A percentile compares a stretch with the other conserved stretches of the same genome.
Evolutionary conservation across 2,888 invertebrate genomes (phyloP).

Genomic region (Mystacides longicornis): DNA sequence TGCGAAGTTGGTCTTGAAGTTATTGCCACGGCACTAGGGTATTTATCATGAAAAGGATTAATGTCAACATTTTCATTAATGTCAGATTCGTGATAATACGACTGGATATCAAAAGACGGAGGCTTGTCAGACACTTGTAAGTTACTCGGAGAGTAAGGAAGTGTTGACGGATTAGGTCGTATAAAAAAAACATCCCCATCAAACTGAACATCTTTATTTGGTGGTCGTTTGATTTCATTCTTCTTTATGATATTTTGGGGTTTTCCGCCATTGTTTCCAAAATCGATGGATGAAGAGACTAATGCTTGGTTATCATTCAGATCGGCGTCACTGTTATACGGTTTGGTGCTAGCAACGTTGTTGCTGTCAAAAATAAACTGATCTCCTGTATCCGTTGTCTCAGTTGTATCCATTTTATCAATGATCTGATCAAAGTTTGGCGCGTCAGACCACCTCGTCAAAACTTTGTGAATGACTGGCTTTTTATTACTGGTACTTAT

Average conservation of each 20-base stretch:
- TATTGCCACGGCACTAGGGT: not conserved
- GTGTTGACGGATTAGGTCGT: conserved; percentile 14
- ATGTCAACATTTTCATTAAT: not conserved
- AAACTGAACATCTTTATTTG: conserved; percentile 16
- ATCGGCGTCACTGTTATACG: not conserved
- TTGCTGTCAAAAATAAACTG: not conserved
- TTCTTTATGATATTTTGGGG: not conserved
- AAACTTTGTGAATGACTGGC: conserved; percentile 34
- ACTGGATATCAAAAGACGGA: not conserved
- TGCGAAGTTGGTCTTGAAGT: conserved; percentile 11
- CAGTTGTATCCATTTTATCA: not conserved
- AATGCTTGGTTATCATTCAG: not conserved
- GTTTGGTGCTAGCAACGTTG: not conserved
- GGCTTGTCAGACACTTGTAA: not conserved
- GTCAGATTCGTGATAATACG: not conserved
- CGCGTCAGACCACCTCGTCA: conserved; percentile 49
- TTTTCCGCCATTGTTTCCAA: not conserved
- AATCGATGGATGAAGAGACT: not conserved
- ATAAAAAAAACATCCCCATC: conserved; percentile 11
- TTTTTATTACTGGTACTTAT: conserved; percentile 35
- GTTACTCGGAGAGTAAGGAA: not conserved
- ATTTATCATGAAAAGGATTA: not conserved
- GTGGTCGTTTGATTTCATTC: conserved; percentile 8
- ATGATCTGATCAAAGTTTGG: conserved; percentile 34
- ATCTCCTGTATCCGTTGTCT: not conserved